Evolutionary conservation across 2,113 vertebrate species (phyloP).

Genomic region (Scophthalmus maximus): DNA sequence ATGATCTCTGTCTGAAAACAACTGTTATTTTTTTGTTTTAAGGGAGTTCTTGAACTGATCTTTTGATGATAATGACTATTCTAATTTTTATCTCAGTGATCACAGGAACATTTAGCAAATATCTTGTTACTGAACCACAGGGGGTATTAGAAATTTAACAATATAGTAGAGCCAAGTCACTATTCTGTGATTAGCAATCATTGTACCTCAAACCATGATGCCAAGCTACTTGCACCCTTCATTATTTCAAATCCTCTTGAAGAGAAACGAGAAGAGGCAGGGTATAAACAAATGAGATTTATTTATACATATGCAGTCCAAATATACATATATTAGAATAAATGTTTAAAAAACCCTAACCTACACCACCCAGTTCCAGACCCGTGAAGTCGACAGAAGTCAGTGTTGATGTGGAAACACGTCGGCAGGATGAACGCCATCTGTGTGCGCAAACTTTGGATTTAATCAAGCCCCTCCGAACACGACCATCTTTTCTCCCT

Average conservation of each 20-base stretch:
- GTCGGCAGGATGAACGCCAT: slow-evolving; percentile 60
- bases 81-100: slow-evolving; percentile 28
- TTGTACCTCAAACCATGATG: neutral
- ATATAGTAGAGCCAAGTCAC: neutral
- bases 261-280: slow-evolving; percentile 30
- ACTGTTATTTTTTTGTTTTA: neutral
- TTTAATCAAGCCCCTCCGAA: slow-evolving; percentile 56
- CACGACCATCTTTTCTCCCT: slow-evolving; percentile 30
- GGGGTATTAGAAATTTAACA: slow-evolving; percentile 1
- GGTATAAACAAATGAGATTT: slow-evolving; percentile 76
- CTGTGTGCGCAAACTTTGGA: slow-evolving; percentile 61
- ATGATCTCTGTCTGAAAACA: slow-evolving; percentile 62
- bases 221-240: neutral
- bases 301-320: slow-evolving; percentile 77
- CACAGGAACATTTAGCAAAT: neutral
- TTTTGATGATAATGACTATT: neutral
- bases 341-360: slow-evolving; percentile 66
- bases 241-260: slow-evolving; percentile 4
- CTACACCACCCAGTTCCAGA: slow-evolving; percentile 68
- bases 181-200: slow-evolving; percentile 8
- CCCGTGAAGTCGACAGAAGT: slow-evolving; percentile 55
- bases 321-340: slow-evolving; percentile 79
- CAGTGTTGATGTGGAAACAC: slow-evolving; percentile 55
- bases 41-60: neutral
- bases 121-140: slow-evolving; percentile 16